phyloP scores from a whole-genome alignment of 64 coral and sea anemone species.

The Montipora foliosa region DNA sequence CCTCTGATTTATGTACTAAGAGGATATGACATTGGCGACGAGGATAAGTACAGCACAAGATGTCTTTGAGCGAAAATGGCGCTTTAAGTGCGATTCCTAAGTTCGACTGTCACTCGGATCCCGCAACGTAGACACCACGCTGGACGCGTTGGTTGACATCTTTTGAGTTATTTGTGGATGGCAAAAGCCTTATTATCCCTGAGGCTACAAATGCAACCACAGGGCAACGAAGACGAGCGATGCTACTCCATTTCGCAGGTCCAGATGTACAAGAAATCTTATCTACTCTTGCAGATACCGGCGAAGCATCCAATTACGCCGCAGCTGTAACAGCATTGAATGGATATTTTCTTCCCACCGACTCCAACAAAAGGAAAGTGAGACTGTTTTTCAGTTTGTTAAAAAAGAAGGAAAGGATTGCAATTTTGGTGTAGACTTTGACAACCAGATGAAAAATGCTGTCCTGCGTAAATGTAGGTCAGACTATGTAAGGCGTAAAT shows the following conservation, averaged over 20 bases:
- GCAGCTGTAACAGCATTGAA: constrained; percentile 8
- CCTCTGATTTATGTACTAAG: too few relatives aligned
- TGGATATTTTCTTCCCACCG: constrained; percentile 24
- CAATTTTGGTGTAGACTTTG: constrained; percentile 4
- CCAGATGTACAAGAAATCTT: constrained; percentile 35
- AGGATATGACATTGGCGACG: neutral
- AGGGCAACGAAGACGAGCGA: too few relatives aligned
- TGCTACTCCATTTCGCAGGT: too few relatives aligned
- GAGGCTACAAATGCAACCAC: too few relatives aligned
- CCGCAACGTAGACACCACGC: neutral
- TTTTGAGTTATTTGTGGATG: constrained; percentile 39
- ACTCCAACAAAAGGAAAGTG: neutral
- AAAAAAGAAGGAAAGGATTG: neutral
- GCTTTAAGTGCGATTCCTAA: constrained; percentile 37
- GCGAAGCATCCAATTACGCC: too few relatives aligned
- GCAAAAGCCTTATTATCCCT: too few relatives aligned
- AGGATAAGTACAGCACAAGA: constrained; percentile 7
- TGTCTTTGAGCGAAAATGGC: neutral
- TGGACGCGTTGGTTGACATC: constrained; percentile 13
- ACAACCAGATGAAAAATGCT: constrained; percentile 51
- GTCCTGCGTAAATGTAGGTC: constrained; percentile 30
- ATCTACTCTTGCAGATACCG: neutral
- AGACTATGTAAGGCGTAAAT: constrained; percentile 31
- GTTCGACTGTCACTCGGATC: constrained; percentile 13
- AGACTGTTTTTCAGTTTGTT: constrained; percentile 45